Evolutionary conservation across 2,113 vertebrate genomes (phyloP), one percentile per base, ranked within the genome.

Genomic region (Ginglymostoma cirratum): DNA sequence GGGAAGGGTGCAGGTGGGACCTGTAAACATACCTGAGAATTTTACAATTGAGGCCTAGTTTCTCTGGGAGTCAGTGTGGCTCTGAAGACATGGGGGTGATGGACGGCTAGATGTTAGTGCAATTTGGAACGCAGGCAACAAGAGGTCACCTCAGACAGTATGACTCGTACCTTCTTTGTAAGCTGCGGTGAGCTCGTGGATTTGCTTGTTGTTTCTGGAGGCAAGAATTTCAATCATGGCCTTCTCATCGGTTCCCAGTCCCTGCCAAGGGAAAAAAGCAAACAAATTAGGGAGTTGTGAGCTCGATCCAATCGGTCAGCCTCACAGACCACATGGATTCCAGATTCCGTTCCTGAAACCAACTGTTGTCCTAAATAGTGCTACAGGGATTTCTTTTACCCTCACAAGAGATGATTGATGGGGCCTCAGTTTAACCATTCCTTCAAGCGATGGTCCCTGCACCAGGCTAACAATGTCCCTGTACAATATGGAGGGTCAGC

Each of bases 191-290:
- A 99, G 97, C 48, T 98, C 97, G 0, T 97, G 98, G 0, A 98
- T 98, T 97, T 99, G 98, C 96, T 98, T 94, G 92, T 99, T 99
- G 96, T 97, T 99, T 96, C 99, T 98, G 34, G 99, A 99, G 34
- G 98, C 98, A 48, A 99, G 96, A 96, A 99, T 97, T 97, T 99
- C 99, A 76, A 99, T 99, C 96, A 99, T 97, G 96, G 98, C 98
- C 95, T 98, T 98, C 97, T 99, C 99, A 52, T 99, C 98, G 0
- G 99, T 99, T 95, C 99, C 99, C 0, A 97, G 45, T 8, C 99
- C 99, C 99, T 99, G 97, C 0, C 2, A 96, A 96, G 70, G 1
- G 38, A n/a, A 34, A 52, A 24, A 19, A 42, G 72, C 42, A 72
- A 27, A 38, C 19, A 94, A 45, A 94, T 7, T 24, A 14, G 14